A percentile compares a stretch with the other conserved stretches of the same genome.
Evolutionary conservation across 2,888 invertebrate genomes (phyloP).

Genomic region (Drosophila eohydei): DNA sequence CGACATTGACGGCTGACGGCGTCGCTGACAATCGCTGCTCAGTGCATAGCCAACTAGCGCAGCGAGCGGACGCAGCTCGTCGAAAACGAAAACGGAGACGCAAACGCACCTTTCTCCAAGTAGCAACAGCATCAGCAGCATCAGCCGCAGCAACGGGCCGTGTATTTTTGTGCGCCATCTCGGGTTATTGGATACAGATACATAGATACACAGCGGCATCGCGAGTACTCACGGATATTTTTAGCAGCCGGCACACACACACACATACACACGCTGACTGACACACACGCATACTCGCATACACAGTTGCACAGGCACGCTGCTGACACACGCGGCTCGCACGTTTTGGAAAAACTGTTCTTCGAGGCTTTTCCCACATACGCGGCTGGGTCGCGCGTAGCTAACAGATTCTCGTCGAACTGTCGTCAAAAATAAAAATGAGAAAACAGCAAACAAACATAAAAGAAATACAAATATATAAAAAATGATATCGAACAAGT

Average conservation of each 20-base stretch:
- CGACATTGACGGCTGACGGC: slow-evolving; percentile 62
- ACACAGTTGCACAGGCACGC: slow-evolving; percentile 35
- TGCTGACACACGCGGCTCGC: slow-evolving; percentile 75
- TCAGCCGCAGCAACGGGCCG: slow-evolving; percentile 29
- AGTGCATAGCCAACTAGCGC: slow-evolving; percentile 81
- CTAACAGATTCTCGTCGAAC: slow-evolving; percentile 32
- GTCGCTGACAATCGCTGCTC: slow-evolving; percentile 56
- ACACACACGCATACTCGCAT: slow-evolving; percentile 2
- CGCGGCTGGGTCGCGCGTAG: slow-evolving; percentile 47
- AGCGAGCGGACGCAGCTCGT: slow-evolving; percentile 75
- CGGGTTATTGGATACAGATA: slow-evolving; percentile 78
- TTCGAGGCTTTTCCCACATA: slow-evolving; percentile 52
- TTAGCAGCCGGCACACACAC: slow-evolving; percentile 66
- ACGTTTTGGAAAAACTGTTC: slow-evolving; percentile 69
- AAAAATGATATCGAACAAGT: slow-evolving; percentile 38
- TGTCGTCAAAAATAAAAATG: slow-evolving; percentile 3
- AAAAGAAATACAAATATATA: slow-evolving; percentile 11
- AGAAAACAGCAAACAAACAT: neutral
- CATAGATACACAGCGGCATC: slow-evolving; percentile 57
- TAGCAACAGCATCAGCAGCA: slow-evolving; percentile 9
- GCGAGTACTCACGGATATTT: slow-evolving; percentile 76
- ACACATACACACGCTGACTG: neutral
- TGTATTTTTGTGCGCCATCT: slow-evolving; percentile 68
- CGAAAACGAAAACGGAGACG: slow-evolving; percentile 36
- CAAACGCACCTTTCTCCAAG: slow-evolving; percentile 66